Conservation (phyloP, 2,888 invertebrate species). For the Agrotis segetum region DNA sequence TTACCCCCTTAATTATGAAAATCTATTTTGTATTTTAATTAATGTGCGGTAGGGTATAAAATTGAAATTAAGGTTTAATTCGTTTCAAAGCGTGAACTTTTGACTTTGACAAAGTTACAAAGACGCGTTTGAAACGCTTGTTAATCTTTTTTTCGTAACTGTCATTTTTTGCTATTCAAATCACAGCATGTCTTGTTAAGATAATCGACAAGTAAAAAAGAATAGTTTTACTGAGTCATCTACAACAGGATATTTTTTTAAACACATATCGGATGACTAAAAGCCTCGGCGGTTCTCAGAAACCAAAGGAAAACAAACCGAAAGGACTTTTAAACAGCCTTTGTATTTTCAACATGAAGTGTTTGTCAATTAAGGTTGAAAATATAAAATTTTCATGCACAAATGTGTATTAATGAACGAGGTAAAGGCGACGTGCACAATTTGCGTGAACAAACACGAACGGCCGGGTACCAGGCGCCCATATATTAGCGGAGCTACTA, state of each 20-base stretch:
- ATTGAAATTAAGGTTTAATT: conserved; percentile 34
- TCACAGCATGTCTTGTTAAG: conserved; percentile 28
- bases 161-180: conserved; percentile 34
- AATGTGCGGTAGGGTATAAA: conserved; percentile 24
- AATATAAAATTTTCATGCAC: conserved; percentile 29
- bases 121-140: background rate
- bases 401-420: conserved; percentile 37
- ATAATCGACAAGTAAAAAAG: conserved; percentile 7
- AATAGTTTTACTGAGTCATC: conserved; percentile 11
- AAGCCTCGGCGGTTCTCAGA: conserved; percentile 26
- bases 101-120: background rate
- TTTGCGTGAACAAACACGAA: conserved; percentile 49
- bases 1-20: conserved; percentile 45
- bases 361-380: conserved; percentile 56
- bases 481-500: conserved; percentile 47
- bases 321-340: conserved; percentile 27
- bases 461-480: conserved; percentile 27
- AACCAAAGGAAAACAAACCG: conserved; percentile 41
- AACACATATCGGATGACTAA: conserved; percentile 48
- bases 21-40: conserved; percentile 55
- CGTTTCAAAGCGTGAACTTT: conserved; percentile 14
- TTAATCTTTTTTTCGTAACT: conserved; percentile 20
- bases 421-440: conserved; percentile 41
- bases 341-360: conserved; percentile 53
- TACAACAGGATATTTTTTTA: conserved; percentile 22